phyloP scores from a whole-genome alignment of 2,113 vertebrate genomes.

The Cyprinodon brontotheroides region DNA sequence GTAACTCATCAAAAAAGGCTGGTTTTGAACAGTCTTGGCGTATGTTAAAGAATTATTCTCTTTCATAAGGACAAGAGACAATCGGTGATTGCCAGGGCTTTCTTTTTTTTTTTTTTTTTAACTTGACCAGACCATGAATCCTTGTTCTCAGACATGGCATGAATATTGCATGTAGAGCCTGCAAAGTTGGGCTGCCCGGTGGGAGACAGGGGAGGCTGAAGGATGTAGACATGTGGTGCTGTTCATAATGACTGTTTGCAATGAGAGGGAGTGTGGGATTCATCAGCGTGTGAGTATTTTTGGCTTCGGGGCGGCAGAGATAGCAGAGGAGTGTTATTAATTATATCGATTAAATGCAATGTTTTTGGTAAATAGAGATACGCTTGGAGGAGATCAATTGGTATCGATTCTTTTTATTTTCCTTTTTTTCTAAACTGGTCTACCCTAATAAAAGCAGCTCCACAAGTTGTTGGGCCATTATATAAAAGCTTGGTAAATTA shows the following conservation, averaged over 20 bases:
- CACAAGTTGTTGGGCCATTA: constrained; percentile 48
- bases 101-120: constrained; percentile 82
- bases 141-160: constrained; percentile 87
- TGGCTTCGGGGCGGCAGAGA: constrained; percentile 41
- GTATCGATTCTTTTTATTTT: constrained; percentile 45
- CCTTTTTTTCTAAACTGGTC: constrained; percentile 61
- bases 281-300: constrained; percentile 18
- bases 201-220: constrained; percentile 69
- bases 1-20: constrained; percentile 95
- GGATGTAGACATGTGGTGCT: constrained; percentile 55
- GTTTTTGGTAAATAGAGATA: constrained; percentile 74
- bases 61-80: constrained; percentile 92
- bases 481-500: constrained; percentile 35
- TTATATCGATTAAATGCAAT: constrained; percentile 70
- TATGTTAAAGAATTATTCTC: constrained; percentile 96
- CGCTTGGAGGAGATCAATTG: constrained; percentile 66
- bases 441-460: constrained; percentile 45
- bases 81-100: constrained; percentile 86
- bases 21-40: constrained; percentile 95
- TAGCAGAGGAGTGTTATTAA: constrained; percentile 63
- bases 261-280: constrained; percentile 48
- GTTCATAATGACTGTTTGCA: constrained; percentile 71
- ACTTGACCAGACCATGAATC: constrained; percentile 93
- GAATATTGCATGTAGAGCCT: constrained; percentile 96
- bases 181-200: constrained; percentile 88